These are phyloP conservation scores for Melolontha melolontha DNA, from an alignment of 2,888 invertebrate genomes.

Conservation along the genomic window DNA sequence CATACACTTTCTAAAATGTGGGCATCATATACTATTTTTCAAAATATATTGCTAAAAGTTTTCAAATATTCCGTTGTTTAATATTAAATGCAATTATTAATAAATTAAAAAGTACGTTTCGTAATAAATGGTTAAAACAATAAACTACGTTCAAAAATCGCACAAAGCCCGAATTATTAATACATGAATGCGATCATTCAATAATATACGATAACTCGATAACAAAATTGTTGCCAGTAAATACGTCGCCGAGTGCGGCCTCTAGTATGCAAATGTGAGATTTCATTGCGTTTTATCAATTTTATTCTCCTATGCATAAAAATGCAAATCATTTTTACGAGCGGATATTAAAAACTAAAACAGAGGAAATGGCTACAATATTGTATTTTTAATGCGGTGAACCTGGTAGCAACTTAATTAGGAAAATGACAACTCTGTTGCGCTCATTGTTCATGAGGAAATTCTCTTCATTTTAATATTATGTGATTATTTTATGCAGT, in stretches of 20 bases:
- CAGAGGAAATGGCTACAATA: not conserved
- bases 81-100: no score
- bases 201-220: conserved; percentile 16
- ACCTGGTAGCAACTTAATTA: no score
- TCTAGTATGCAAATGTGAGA: conserved; percentile 12
- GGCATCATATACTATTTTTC: no score
- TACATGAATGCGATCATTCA: conserved; percentile 19
- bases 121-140: not conserved
- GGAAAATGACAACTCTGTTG: no score
- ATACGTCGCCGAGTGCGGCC: not conserved
- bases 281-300: conserved; percentile 24
- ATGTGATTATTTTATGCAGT: no score
- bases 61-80: no score
- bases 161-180: conserved; percentile 27
- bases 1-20: no score
- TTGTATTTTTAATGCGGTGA: not conserved
- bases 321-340: conserved; percentile 31
- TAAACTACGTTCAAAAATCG: conserved; percentile 3
- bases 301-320: conserved; percentile 26
- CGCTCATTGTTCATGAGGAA: no score
- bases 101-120: not conserved
- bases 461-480: no score
- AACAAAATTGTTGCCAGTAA: conserved; percentile 4
- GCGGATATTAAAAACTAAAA: conserved; percentile 26
- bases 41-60: no score